Base-by-base conservation (phyloP, 1,140 invertebrate species). In the Cydia strobilella region DNA sequence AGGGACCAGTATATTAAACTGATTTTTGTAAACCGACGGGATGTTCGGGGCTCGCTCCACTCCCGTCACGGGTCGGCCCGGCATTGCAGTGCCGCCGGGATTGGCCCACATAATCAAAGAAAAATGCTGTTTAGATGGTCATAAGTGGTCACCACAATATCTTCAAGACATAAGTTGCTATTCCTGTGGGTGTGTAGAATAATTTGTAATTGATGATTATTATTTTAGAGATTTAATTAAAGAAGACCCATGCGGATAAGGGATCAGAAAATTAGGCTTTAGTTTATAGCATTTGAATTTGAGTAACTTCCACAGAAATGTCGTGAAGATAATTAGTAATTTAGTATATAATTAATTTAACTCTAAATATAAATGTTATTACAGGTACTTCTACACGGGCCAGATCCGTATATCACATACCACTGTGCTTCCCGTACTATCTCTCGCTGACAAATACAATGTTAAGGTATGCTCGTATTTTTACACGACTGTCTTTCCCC, bases 381-480 rank as follows among this genome's bases (percentile, higher is more conserved):
- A 7, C 78, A 94, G 94, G 39, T 99, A 99, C 92, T 96, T 99
- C 86, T 99, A 99, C 92, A 98, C 98, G 2, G 98, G 98, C 20
- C 95, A 97, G 89, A 97, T 99, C 79, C 94, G 96, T 81, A 96
- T 99, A 78, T 97, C 96, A 39, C 95, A 98, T 82, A 94, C 94
- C 48, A 96, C 96, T 74, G 97, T 98, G 25, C 94, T 98, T 88
- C 96, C 97, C 13, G 95, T 99, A 77, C 92, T 99, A 35, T 96
- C 96, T 5, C 90, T 99, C 48, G 97, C 97, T 39, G 98, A 99
- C 89, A 99, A 99, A 92, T 99, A 99, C 90, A 98, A 98, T 93
- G 96, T 99, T 5, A 96, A 96, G 93, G 96, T 96, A 90, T 81
- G 78, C 7, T 48, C 6, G 7, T 48, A 25, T n/a, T 20, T 63